Evolutionary conservation across 2,113 vertebrate genomes (phyloP).

Genomic region (Erythrolamprus reginae): DNA sequence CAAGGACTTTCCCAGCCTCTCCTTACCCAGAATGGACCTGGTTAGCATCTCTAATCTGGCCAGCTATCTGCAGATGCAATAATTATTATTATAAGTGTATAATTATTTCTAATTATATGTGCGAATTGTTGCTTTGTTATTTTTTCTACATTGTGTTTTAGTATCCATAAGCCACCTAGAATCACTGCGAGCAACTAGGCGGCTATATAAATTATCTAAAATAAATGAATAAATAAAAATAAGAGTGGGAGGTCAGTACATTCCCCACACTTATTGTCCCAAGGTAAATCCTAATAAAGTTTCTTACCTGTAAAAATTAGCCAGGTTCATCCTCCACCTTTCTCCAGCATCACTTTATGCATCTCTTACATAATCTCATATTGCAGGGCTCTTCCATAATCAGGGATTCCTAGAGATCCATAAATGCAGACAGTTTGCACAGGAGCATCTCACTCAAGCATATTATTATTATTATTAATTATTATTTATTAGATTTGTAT

Average conservation of each 20-base stretch:
- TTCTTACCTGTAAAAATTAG: not conserved
- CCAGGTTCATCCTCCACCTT: not conserved
- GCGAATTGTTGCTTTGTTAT: no score
- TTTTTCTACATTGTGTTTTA: no score
- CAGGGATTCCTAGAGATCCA: not conserved
- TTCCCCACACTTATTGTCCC: not conserved
- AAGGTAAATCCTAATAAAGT: not conserved
- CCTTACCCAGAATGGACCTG: not conserved
- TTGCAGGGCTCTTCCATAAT: not conserved
- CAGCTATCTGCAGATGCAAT: not conserved
- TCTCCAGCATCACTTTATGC: not conserved
- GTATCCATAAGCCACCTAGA: no score
- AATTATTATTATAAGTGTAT: no score
- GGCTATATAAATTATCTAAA: no score
- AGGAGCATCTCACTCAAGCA: not conserved
- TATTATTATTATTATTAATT: no score
- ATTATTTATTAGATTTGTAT: no score
- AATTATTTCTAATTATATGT: no score
- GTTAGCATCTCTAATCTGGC: not conserved
- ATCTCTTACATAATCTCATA: not conserved
- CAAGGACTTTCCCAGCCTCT: not conserved
- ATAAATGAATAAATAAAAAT: not conserved
- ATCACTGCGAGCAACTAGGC: no score
- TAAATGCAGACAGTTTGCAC: not conserved
- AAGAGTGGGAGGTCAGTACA: not conserved